Evolutionary conservation across 2,888 invertebrate species (phyloP).

Genomic region (Agonopterix heracliana): DNA sequence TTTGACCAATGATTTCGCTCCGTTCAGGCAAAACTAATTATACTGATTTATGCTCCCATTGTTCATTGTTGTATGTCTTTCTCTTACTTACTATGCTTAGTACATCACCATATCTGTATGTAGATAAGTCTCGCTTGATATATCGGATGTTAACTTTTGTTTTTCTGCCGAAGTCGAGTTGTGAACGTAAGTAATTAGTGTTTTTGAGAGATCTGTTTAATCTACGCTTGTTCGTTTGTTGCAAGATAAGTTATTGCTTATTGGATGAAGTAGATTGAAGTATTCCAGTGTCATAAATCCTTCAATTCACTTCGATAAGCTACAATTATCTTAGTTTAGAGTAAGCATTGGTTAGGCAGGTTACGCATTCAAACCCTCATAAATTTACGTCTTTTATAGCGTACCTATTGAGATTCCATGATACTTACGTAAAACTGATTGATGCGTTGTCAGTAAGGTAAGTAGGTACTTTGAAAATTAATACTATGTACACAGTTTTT

Average conservation of each 20-base stretch:
- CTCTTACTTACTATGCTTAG: slow-evolving; percentile 51
- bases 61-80: slow-evolving; percentile 87
- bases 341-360: too few species aligned
- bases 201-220: neutral
- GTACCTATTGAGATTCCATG: too few species aligned
- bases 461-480: too few species aligned
- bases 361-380: too few species aligned
- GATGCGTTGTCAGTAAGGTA: too few species aligned
- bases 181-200: slow-evolving; percentile 2
- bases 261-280: too few species aligned
- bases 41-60: slow-evolving; percentile 96
- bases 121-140: slow-evolving; percentile 27
- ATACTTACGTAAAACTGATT: too few species aligned
- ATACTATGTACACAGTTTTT: too few species aligned
- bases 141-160: slow-evolving; percentile 10
- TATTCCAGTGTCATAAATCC: too few species aligned
- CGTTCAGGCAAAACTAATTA: slow-evolving; percentile 87
- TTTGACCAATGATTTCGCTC: slow-evolving; percentile 81
- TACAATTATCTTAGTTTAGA: too few species aligned
- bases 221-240: neutral
- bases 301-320: too few species aligned
- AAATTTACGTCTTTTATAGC: too few species aligned
- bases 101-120: slow-evolving; percentile 46
- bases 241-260: neutral
- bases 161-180: slow-evolving; percentile 6